These are phyloP conservation scores for Pluvialis apricaria DNA, from an alignment of 2,113 vertebrate species.

Conservation along the genomic window DNA sequence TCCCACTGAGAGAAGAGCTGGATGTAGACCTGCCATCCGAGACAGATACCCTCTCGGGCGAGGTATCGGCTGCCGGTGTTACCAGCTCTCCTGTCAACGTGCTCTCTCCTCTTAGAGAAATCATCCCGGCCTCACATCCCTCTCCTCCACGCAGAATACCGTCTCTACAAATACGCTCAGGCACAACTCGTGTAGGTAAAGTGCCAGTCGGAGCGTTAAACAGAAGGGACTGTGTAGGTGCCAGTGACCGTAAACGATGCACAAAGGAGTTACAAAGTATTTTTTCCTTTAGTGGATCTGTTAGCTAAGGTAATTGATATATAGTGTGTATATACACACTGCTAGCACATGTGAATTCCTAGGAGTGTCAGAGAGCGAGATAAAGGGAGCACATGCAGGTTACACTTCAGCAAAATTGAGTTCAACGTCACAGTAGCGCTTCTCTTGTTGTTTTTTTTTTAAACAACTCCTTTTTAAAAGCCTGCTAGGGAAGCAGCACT, in stretches of 20 bases:
- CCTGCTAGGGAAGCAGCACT: neutral
- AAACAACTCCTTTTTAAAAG: neutral
- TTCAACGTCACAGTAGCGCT: neutral
- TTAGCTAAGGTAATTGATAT: neutral
- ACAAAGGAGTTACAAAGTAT: neutral
- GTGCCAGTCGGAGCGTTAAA: accelerated
- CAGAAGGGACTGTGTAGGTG: neutral
- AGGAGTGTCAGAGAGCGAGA: neutral
- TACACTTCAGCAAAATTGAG: neutral
- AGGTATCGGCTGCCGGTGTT: accelerated
- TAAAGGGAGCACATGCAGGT: neutral
- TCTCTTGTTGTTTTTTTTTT: neutral
- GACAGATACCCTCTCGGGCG: neutral
- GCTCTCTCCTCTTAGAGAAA: neutral
- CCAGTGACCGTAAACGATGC: neutral
- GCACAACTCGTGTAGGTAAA: neutral
- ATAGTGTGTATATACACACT: accelerated
- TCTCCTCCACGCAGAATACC: accelerated
- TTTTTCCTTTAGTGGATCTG: neutral
- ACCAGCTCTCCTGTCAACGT: accelerated
- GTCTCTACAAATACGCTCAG: accelerated
- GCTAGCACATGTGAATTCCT: neutral
- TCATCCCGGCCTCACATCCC: neutral
- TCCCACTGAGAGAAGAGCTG: neutral
- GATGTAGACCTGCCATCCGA: neutral